Evolutionary conservation across 1,140 invertebrate genomes (phyloP), one percentile per base, ranked within the genome.

Genomic region (Formica selysi): DNA sequence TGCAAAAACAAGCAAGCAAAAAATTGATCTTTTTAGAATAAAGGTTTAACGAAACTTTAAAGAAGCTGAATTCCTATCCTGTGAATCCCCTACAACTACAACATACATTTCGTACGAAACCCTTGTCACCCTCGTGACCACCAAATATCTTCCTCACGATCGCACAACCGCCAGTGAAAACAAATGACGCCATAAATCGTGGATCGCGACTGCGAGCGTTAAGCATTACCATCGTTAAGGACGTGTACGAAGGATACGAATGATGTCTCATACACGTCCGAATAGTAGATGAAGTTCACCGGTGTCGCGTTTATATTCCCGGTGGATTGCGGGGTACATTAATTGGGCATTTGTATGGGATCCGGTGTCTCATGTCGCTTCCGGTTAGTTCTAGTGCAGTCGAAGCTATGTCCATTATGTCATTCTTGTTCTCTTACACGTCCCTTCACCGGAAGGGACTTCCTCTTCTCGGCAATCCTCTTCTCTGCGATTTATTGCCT

Each of bases 311-410:
- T 62, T 85, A 64, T 51, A 51, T 59, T 26, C 79, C 38, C 54
- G 78, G 41, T n/a, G 41, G 74, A 73, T 19, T 61, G 57, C 79
- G 74, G 19, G 59, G 22, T 76, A 85, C 76, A 85, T 91, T 91
- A 91, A 91, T 90, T 88, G 74, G 68, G 87, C 86, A 92, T 93
- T 92, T 89, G 92, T 92, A 93, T 92, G 91, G 83, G 86, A 81
- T 89, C 85, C 88, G 87, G 84, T 87, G 81, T 73, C 76, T 84
- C 85, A 68, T 32, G 87, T 91, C 89, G 86, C 84, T 91, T 93
- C 92, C 91, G 91, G 89, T 88, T 85, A 76, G 16, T 62, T 73
- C 41, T 74, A 51, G 4, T 70, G 74, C 64, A 73, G 74, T 85
- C 89, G 22, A 76, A 80, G 74, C 32, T 86, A 51, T 54, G 44